Evolutionary conservation across 2,888 invertebrate genomes (phyloP).

Genomic region (Minunthozetes semirufus): DNA sequence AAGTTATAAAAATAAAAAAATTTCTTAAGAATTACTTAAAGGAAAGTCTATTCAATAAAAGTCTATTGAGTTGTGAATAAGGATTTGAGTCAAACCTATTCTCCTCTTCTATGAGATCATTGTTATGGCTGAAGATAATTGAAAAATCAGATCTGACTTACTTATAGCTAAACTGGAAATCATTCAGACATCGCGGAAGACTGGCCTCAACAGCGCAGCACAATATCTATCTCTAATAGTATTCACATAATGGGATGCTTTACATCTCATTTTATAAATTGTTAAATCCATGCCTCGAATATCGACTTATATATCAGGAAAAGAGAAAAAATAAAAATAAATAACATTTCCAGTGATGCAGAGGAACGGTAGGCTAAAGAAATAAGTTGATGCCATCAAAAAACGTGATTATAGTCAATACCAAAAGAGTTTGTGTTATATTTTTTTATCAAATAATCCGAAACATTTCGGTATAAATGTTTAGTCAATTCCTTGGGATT

Average conservation of each 20-base stretch:
- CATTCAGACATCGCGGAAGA: too few relatives aligned
- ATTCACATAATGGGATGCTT: not conserved
- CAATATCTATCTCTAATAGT: too few relatives aligned
- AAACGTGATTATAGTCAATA: not conserved
- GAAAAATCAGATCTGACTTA: too few relatives aligned
- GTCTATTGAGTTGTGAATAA: too few relatives aligned
- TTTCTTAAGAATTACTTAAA: too few relatives aligned
- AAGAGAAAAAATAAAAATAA: not conserved
- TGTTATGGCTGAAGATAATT: too few relatives aligned
- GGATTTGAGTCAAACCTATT: too few relatives aligned
- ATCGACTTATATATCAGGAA: not conserved
- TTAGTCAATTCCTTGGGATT: not conserved
- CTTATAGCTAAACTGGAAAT: too few relatives aligned
- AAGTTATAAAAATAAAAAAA: too few relatives aligned
- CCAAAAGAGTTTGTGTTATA: not conserved
- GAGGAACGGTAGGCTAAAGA: not conserved
- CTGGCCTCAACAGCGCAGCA: too few relatives aligned
- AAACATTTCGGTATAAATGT: not conserved
- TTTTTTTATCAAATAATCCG: not conserved
- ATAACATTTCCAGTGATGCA: not conserved
- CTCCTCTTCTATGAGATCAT: too few relatives aligned
- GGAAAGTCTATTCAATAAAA: too few relatives aligned
- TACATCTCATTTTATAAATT: slow-evolving; percentile 6
- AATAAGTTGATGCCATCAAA: not conserved
- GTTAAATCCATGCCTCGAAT: not conserved